These are phyloP conservation scores for Ophioninae sp. DNA, from an alignment of 2,888 invertebrate species.

Conservation along the genomic window DNA sequence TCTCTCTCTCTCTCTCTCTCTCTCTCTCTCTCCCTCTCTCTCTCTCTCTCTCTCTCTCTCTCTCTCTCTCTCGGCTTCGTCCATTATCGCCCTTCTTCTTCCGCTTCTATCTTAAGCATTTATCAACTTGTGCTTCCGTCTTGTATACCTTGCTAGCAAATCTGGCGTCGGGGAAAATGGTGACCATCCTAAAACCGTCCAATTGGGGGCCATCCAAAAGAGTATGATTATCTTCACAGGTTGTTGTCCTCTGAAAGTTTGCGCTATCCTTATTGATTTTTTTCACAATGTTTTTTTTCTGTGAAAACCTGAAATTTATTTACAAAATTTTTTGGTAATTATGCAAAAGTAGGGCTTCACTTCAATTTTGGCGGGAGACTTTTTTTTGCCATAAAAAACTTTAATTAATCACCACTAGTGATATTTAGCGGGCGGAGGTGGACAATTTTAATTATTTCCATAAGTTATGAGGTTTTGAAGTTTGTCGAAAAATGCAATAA, in stretches of 20 bases:
- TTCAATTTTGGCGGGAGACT: too few relatives aligned
- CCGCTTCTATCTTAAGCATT: constrained; percentile 73
- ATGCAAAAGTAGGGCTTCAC: too few relatives aligned
- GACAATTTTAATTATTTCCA: not conserved
- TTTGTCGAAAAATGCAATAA: too few relatives aligned
- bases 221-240: not conserved
- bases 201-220: constrained; percentile 5
- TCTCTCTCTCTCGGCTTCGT: constrained; percentile 62
- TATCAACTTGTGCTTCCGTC: constrained; percentile 65
- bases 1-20: constrained; percentile 55
- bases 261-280: not conserved
- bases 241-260: not conserved
- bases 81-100: too few relatives aligned
- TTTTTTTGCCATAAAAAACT: too few relatives aligned
- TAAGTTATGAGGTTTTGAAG: too few relatives aligned
- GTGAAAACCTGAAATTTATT: not conserved
- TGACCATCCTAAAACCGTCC: not conserved
- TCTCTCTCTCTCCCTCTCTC: constrained; percentile 24
- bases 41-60: constrained; percentile 31
- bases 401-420: too few relatives aligned
- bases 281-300: not conserved
- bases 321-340: not conserved
- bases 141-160: constrained; percentile 6
- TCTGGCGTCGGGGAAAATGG: not conserved
- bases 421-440: too few relatives aligned